These are phyloP conservation scores for Callimorpha dominula DNA, from an alignment of 2,888 invertebrate genomes.

Conservation along the genomic window DNA sequence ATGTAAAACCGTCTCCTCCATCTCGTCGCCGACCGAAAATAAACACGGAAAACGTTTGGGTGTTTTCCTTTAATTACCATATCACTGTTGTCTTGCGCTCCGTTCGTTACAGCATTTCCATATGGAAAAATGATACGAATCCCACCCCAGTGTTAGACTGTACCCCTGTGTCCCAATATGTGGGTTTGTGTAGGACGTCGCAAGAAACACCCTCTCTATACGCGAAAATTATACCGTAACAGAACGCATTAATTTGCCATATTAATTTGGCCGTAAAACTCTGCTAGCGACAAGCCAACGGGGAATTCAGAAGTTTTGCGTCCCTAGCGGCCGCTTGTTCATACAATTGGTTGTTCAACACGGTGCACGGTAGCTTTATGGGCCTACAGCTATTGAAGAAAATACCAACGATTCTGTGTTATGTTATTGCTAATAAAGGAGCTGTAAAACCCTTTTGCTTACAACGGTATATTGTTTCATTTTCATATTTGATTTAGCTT, in stretches of 20 bases:
- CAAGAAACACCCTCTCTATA: slow-evolving; percentile 78
- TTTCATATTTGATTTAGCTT: slow-evolving; percentile 43
- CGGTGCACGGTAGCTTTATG: slow-evolving; percentile 68
- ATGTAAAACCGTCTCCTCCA: slow-evolving; percentile 51
- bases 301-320: slow-evolving; percentile 82
- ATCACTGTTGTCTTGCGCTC: slow-evolving; percentile 83
- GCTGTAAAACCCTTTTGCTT: slow-evolving; percentile 66
- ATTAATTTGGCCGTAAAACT: slow-evolving; percentile 88
- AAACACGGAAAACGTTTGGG: slow-evolving; percentile 71
- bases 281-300: slow-evolving; percentile 82
- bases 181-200: slow-evolving; percentile 61
- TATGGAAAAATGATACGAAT: slow-evolving; percentile 85
- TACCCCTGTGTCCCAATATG: slow-evolving; percentile 59
- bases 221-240: slow-evolving; percentile 84
- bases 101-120: slow-evolving; percentile 83
- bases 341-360: slow-evolving; percentile 77
- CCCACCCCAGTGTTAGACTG: slow-evolving; percentile 62
- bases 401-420: slow-evolving; percentile 69
- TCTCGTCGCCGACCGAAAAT: slow-evolving; percentile 75
- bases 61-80: slow-evolving; percentile 87
- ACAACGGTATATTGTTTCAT: slow-evolving; percentile 59
- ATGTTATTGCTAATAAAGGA: slow-evolving; percentile 78
- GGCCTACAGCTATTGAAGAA: slow-evolving; percentile 72
- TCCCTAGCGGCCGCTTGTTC: slow-evolving; percentile 84
- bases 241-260: slow-evolving; percentile 87